Evolutionary conservation across 2,113 vertebrate genomes (phyloP), one percentile per base, ranked within the genome.

Genomic region (Vulpes lagopus): DNA sequence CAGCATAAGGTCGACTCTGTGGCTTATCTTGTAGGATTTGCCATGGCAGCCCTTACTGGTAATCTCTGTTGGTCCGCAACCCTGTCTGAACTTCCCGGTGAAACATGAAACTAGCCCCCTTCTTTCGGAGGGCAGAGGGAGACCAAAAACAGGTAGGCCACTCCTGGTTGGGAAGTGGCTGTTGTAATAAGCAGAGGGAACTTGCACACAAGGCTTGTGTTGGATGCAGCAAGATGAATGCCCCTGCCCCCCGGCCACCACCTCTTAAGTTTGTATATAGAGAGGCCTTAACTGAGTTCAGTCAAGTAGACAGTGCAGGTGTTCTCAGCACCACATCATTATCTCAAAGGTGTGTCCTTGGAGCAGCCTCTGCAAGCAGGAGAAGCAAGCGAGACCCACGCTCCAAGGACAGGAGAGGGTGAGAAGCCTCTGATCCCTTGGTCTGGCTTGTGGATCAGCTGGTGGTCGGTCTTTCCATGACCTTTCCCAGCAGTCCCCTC

Each of bases 11-110:
- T 60, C 23, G 55, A 23, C 27, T 1, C 51, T 79, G 22, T 3
- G 9, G 30, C 5, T 62, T 30, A 25, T 12, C 0, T 25, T 19
- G 43, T 22, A 15, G 57, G 9, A 7, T 49, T 5, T 7, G 17
- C 74, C 49, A 0, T 11, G 32, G 65, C 35, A 4, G 2, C 27
- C 5, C 55, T 27, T 59, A 1, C 2, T 5, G 7, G 5, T 2
- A 2, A 6, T 11, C 81, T 35, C 27, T 78, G 14, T 16, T 38
- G 38, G 73, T 49, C 73, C 7, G 1, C 38, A 76, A 1, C 43
- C 43, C 43, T 76, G 73, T 76, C 25, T 9, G 43, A 27, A 25
- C 15, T 17, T 30, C 74, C 73, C 1, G 14, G 74, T 27, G 74
- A 51, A 9, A 30, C 16, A 43, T 51, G 49, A 78, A 78, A 16